Evolutionary conservation across 1,140 invertebrate genomes (phyloP).

Genomic region (Tetragnatha versicolor): DNA sequence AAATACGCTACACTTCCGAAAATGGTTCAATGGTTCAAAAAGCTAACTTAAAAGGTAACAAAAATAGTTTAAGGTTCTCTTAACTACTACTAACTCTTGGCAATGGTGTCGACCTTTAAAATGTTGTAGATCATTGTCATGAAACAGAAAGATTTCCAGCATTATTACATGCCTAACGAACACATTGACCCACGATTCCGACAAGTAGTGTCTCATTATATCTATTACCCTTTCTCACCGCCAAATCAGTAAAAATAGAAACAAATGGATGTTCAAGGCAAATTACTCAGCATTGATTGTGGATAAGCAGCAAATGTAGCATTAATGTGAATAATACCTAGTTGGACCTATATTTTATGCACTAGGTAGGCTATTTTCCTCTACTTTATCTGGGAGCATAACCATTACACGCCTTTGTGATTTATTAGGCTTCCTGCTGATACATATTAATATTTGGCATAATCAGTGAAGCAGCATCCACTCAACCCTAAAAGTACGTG

Average conservation of each 20-base stretch:
- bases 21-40: too few species aligned
- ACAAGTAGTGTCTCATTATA: too few species aligned
- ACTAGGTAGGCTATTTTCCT: not conserved
- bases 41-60: too few species aligned
- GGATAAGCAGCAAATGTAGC: not conserved
- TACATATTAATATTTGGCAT: not conserved
- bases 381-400: not conserved
- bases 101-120: too few species aligned
- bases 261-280: not conserved
- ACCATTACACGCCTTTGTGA: not conserved
- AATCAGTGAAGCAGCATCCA: not conserved
- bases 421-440: conserved; percentile 7
- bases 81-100: too few species aligned
- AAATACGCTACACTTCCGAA: too few species aligned
- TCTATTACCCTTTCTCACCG: not conserved
- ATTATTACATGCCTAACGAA: too few species aligned
- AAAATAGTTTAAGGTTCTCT: too few species aligned
- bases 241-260: not conserved
- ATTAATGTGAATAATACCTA: not conserved
- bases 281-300: not conserved
- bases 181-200: too few species aligned
- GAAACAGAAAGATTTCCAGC: too few species aligned
- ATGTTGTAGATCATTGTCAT: too few species aligned
- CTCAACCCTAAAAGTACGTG: not conserved
- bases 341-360: not conserved